Base-by-base conservation (phyloP, 2,113 vertebrate genomes). In the Pipa parva region DNA sequence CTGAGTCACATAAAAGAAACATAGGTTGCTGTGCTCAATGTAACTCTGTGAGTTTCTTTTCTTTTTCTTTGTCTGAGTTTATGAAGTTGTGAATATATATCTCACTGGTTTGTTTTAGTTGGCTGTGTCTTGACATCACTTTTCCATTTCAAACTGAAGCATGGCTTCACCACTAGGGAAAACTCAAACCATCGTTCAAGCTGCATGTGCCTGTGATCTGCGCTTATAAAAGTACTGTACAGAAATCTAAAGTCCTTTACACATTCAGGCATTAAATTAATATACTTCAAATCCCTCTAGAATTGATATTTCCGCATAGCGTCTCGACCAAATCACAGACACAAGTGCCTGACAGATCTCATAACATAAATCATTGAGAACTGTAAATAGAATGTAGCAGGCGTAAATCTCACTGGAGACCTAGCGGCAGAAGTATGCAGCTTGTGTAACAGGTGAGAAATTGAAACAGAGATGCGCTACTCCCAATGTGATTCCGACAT, bases 361-460 rank as follows among this genome's bases (percentile, higher is more conserved):
- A 51, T 70, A 69, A 60, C 57, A 60, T 60, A 70, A 70, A 70
- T 70, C 66, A 61, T 58, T 15, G 31, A 12, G 25, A 70, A 60
- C 49, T 70, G 66, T 61, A 70, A 70, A 70, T 70, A 70, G 58
- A 70, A 70, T 61, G 33, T 61, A 54, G 58, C 66, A 70, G 66
- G 66, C 58, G 57, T 70, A 61, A 70, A 70, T 61, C 58, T 70
- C 66, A 69, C 58, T 22, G 57, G 66, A 61, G 57, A 54, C 57
- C 66, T 58, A 18, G 58, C 49, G 58, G 66, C 48, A 70, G 18
- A 61, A 61, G 31, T 54, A 31, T 61, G 49, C 66, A 50, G 66
- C 66, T 70, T 61, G 66, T 70, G 45, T 61, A 70, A 70, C 66
- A 70, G 66, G 66, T 70, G 66, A 70, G 66, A 70, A 70, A 70